These are phyloP conservation scores for Trematocara nigrifrons DNA, from an alignment of 2,113 vertebrate species.

Conservation along the genomic window DNA sequence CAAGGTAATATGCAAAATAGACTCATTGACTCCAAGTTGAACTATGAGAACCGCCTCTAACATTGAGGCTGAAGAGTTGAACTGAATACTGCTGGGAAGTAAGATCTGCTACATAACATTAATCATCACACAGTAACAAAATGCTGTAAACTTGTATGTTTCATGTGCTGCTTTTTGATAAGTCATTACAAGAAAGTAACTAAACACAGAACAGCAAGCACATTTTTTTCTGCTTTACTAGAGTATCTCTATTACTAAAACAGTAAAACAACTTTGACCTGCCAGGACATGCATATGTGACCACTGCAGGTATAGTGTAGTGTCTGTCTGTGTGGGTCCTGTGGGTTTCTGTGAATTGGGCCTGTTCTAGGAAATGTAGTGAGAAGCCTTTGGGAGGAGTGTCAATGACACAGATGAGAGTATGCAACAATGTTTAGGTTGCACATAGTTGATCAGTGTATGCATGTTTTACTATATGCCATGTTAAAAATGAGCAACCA, in stretches of 20 bases:
- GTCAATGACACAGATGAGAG: neutral
- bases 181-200: neutral
- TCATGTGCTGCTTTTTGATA: neutral
- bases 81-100: neutral
- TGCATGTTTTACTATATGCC: neutral
- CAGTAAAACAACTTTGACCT: neutral
- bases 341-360: neutral
- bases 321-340: neutral
- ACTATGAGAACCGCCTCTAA: constrained; percentile 52
- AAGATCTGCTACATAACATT: neutral
- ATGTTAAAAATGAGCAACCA: neutral
- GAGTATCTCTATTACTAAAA: neutral
- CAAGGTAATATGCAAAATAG: constrained; percentile 68
- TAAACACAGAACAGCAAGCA: neutral
- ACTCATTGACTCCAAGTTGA: constrained; percentile 50
- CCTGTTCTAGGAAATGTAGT: neutral
- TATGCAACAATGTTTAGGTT: neutral
- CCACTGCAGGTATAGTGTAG: neutral
- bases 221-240: neutral
- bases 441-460: neutral
- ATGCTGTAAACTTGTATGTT: neutral
- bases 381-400: neutral
- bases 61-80: constrained; percentile 18
- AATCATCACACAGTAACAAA: neutral
- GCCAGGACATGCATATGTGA: neutral